Percentiles rank a stretch among this genome's conserved stretches.
phyloP scores from a whole-genome alignment of 1,140 invertebrate genomes.

The Patella vulgata region DNA sequence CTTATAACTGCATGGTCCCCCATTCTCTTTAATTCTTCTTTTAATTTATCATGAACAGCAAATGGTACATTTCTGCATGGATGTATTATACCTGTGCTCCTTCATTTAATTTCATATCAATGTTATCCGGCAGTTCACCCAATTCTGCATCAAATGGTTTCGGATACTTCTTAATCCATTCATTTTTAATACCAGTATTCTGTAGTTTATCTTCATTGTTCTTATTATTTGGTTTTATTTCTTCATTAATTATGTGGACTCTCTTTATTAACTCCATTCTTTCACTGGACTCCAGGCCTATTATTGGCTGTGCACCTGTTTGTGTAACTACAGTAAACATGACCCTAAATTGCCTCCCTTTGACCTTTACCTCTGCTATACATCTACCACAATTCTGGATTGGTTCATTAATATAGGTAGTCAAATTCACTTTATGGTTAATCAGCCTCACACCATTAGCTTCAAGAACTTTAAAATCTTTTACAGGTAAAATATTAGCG shows the following conservation, averaged over 20 bases:
- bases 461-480: slow-evolving; percentile 6
- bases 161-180: slow-evolving; percentile 18
- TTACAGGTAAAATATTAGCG: slow-evolving; percentile 15
- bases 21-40: slow-evolving; percentile 38
- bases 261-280: slow-evolving; percentile 14
- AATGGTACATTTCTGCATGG: slow-evolving; percentile 25
- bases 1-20: slow-evolving; percentile 25
- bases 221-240: background rate
- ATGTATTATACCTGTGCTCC: slow-evolving; percentile 19
- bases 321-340: background rate
- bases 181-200: slow-evolving; percentile 16
- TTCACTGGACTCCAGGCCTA: slow-evolving; percentile 3
- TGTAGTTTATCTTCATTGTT: no score
- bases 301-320: background rate
- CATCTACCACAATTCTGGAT: background rate
- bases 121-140: slow-evolving; percentile 16
- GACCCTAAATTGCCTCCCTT: background rate
- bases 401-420: background rate
- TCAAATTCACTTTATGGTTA: background rate
- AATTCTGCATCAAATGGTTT: slow-evolving; percentile 20
- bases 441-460: slow-evolving; percentile 22
- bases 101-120: slow-evolving; percentile 19
- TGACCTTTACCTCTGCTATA: background rate
- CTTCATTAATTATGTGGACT: background rate
- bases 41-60: slow-evolving; percentile 14